phyloP scores from a whole-genome alignment of 1,140 invertebrate species.

The Harlomillsia oculata region DNA sequence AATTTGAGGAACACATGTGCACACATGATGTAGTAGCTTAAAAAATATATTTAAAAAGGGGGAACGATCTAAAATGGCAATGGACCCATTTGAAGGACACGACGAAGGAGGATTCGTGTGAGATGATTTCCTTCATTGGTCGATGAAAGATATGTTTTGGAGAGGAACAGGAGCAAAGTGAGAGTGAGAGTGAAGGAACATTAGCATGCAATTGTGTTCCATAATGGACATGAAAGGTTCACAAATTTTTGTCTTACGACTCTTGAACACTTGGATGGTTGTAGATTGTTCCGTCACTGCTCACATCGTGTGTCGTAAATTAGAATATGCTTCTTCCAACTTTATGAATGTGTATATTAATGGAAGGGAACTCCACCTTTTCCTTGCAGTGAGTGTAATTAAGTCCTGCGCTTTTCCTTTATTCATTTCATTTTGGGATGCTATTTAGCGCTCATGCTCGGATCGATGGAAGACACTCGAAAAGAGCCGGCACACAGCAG shows the following conservation, averaged over 20 bases:
- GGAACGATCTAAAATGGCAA: no score
- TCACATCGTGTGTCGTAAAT: conserved; percentile 16
- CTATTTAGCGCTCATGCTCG: conserved; percentile 34
- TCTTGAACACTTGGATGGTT: conserved; percentile 3
- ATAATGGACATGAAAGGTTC: conserved; percentile 12
- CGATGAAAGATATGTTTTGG: no score
- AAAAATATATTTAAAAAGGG: no score
- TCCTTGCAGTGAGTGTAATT: conserved; percentile 33
- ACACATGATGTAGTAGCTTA: no score
- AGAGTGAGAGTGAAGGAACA: conserved; percentile 2
- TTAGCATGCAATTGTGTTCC: conserved; percentile 9
- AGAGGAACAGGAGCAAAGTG: background rate
- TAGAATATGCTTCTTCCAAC: conserved; percentile 21
- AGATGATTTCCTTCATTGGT: no score
- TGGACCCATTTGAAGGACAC: no score
- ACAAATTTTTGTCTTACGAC: conserved; percentile 11
- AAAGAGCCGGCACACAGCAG: no score
- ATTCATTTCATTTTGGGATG: conserved; percentile 27
- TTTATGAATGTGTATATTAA: conserved; percentile 28
- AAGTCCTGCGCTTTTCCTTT: conserved; percentile 33
- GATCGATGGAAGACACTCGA: conserved; percentile 31
- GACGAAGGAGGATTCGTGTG: no score
- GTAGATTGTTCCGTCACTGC: background rate
- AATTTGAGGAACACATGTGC: no score
- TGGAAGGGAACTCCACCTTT: conserved; percentile 35